Evolutionary conservation across 2,888 invertebrate species (phyloP).

Genomic region (Salticus scenicus): DNA sequence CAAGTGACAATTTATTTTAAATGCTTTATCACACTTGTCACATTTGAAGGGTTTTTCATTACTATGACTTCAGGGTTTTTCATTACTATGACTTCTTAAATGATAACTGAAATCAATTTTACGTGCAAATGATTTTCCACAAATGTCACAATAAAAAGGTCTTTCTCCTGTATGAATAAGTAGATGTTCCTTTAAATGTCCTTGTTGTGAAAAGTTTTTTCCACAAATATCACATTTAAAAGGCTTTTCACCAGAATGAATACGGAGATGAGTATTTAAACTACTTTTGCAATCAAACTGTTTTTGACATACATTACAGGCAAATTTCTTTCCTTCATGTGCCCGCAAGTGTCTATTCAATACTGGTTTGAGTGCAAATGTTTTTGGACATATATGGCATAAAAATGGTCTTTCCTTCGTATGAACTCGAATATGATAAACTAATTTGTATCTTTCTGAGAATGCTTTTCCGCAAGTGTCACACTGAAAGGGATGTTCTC

Average conservation of each 20-base stretch:
- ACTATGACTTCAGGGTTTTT: too few species aligned
- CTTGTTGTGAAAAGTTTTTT: not conserved
- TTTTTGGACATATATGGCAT: not conserved
- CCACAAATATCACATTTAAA: not conserved
- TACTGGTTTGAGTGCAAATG: not conserved
- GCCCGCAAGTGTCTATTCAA: not conserved
- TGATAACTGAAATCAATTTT: too few species aligned
- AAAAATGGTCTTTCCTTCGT: not conserved
- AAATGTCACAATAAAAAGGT: too few species aligned
- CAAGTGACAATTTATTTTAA: too few species aligned
- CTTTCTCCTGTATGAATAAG: too few species aligned
- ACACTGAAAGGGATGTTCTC: not conserved
- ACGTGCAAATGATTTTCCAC: too few species aligned
- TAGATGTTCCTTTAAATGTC: not conserved
- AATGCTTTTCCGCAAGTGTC: not conserved
- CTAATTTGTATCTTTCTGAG: not conserved
- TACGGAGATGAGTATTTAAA: not conserved
- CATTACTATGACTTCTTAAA: too few species aligned
- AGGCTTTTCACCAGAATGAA: not conserved
- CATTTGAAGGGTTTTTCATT: too few species aligned
- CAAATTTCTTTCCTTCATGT: not conserved
- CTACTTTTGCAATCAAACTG: not conserved
- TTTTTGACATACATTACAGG: not conserved
- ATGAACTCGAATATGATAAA: not conserved
- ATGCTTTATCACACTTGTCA: too few species aligned